Evolutionary conservation across 1,140 invertebrate species (phyloP), one percentile per base, ranked within the genome.

Genomic region (Anastatus disparis): DNA sequence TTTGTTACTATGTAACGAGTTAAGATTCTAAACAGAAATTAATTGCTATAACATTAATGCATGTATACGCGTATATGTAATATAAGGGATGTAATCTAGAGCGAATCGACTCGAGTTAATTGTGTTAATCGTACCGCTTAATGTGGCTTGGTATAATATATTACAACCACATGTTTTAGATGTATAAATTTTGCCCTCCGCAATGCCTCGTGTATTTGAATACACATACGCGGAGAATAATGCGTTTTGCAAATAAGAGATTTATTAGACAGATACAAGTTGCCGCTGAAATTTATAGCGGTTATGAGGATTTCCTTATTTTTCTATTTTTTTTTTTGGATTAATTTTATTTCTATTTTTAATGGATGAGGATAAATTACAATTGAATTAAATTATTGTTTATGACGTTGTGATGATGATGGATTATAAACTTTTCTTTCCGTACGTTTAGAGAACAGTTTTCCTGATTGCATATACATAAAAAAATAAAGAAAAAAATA

Each of bases 1-100:
- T 10, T 53, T 31, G 29, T 53, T n/a, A 3, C 4, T 27, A 27
- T 2, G 9, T 42, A 42, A 24, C 24, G 20, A 35, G 58, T 68
- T 73, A 58, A 58, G 75, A 71, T 77, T 68, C 73, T n/a, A n/a
- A n/a, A n/a, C 35, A 69, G 73, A 52, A 76, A 74, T 71, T 76
- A 74, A 77, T 78, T 73, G 74, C 70, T 58, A 35, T 35, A n/a
- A 24, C 15, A 40, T 10, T 42, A 29, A 24, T 48, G 26, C 40
- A 9, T 15, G 8, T 38, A 13, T 31, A 6, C 53, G 67, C 35
- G 42, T 55, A 64, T 29, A 65, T 20, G 68, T 71, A 73, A 61
- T 26, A 72, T 75, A 59, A 56, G 44, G 12, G 31, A 46, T 68
- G 40, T 58, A 72, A 75, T 75, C 56, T 64, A 70, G 70, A 73